Percentiles rank a stretch among this genome's conserved stretches.
phyloP scores from a whole-genome alignment of 2,888 invertebrate species.

The Coleophora flavipennella region DNA sequence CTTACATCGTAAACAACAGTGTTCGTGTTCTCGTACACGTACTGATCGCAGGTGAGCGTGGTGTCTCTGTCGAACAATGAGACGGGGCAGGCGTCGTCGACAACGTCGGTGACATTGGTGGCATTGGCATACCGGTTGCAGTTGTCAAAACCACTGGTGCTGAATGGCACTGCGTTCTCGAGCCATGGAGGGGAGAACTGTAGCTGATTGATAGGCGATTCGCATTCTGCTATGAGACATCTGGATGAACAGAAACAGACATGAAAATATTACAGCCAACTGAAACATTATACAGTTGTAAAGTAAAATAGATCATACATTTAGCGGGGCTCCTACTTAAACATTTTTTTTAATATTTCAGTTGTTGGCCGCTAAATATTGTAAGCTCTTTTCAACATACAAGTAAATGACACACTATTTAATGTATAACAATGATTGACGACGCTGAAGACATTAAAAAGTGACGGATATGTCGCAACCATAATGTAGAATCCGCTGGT shows the following conservation, averaged over 20 bases:
- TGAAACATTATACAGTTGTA: too few relatives aligned
- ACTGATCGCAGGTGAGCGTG: conserved; percentile 29
- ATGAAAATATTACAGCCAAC: not conserved
- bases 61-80: conserved; percentile 31
- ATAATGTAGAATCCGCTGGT: too few relatives aligned
- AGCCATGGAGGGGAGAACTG: conserved; percentile 46
- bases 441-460: too few relatives aligned
- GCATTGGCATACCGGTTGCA: conserved; percentile 47
- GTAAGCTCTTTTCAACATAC: too few relatives aligned
- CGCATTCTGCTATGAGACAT: conserved; percentile 29
- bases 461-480: too few relatives aligned
- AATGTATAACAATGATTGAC: too few relatives aligned
- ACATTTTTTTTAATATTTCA: too few relatives aligned
- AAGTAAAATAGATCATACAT: too few relatives aligned
- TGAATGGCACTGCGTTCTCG: conserved; percentile 38
- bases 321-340: too few relatives aligned
- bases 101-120: not conserved
- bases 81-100: conserved; percentile 30
- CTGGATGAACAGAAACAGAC: conserved; percentile 12
- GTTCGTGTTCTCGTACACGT: conserved; percentile 39
- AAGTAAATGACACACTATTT: too few relatives aligned
- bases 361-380: too few relatives aligned
- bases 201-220: conserved; percentile 12
- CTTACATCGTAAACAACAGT: conserved; percentile 45
- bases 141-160: conserved; percentile 38